Percentiles rank a stretch among this genome's conserved stretches.
These are phyloP conservation scores for Acholoe squamosa DNA, from an alignment of 2,888 invertebrate species.

Conservation along the genomic window DNA sequence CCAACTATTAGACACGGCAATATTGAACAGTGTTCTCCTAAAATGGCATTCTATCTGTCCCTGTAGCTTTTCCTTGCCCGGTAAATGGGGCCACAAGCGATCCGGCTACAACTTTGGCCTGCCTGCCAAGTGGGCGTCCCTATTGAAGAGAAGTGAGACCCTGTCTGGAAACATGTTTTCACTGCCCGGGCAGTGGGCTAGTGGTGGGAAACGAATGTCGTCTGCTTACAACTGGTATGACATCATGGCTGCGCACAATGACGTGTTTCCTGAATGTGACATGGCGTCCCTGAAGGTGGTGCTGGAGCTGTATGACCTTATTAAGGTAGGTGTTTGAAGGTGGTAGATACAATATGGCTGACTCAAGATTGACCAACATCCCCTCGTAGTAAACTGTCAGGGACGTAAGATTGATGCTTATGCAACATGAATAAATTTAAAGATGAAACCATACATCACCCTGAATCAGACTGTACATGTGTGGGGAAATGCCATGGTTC, in stretches of 20 bases:
- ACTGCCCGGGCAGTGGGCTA: constrained; percentile 3
- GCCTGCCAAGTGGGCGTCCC: background rate
- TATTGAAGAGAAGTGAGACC: background rate
- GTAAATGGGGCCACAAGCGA: constrained; percentile 46
- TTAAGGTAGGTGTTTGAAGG: constrained; percentile 22
- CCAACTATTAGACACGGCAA: too few species aligned
- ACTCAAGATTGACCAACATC: too few species aligned
- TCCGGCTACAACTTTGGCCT: background rate
- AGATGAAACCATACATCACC: too few species aligned
- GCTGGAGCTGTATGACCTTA: background rate
- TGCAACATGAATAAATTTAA: too few species aligned
- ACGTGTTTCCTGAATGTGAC: background rate
- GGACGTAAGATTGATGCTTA: too few species aligned
- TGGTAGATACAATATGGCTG: too few species aligned
- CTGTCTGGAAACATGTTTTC: background rate
- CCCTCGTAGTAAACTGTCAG: too few species aligned
- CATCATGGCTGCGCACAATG: too few species aligned
- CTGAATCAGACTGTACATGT: too few species aligned
- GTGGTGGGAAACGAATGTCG: background rate
- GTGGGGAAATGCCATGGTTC: too few species aligned
- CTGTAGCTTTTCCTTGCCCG: constrained; percentile 25
- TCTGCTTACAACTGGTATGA: background rate
- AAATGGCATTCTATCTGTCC: too few species aligned
- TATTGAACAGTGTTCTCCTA: too few species aligned
- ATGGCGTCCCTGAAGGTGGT: background rate